phyloP scores from a whole-genome alignment of 2,113 vertebrate genomes.

The Corythoichthys intestinalis region DNA sequence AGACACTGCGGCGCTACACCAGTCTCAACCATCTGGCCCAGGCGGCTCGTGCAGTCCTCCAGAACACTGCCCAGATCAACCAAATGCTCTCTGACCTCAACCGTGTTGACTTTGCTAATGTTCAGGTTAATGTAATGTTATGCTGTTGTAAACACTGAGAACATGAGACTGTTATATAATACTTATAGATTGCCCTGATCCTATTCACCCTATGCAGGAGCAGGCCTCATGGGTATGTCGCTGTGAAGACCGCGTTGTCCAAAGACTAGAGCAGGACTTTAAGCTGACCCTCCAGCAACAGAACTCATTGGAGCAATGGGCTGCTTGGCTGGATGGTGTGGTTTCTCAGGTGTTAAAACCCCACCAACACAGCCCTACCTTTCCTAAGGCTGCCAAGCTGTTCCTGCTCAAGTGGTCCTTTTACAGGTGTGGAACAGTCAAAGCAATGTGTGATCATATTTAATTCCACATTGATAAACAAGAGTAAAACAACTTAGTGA shows the following conservation, averaged over 20 bases:
- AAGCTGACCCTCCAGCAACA: constrained; percentile 93
- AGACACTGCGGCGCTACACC: constrained; percentile 89
- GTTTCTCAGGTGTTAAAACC: constrained; percentile 90
- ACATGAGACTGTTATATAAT: not conserved
- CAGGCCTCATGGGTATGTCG: constrained; percentile 94
- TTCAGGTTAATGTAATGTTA: constrained; percentile 72
- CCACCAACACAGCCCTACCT: constrained; percentile 83
- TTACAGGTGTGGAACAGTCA: constrained; percentile 77
- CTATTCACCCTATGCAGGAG: constrained; percentile 67
- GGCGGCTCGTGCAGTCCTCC: constrained; percentile 87
- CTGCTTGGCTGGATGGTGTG: constrained; percentile 87
- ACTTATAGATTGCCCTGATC: constrained; percentile 4
- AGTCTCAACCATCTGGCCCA: constrained; percentile 90
- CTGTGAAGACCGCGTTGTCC: constrained; percentile 88
- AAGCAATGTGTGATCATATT: not conserved
- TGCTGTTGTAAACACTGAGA: not conserved
- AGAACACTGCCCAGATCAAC: constrained; percentile 91
- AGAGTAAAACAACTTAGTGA: not conserved
- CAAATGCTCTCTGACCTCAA: constrained; percentile 95
- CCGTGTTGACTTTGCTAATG: constrained; percentile 90
- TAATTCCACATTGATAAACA: not conserved
- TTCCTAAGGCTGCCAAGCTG: constrained; percentile 88
- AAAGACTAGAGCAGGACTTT: constrained; percentile 91
- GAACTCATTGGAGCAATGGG: constrained; percentile 94
- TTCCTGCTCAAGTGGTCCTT: constrained; percentile 95